Base-by-base conservation (phyloP, 1,140 invertebrate species). In the Drosophila eugracilis region DNA sequence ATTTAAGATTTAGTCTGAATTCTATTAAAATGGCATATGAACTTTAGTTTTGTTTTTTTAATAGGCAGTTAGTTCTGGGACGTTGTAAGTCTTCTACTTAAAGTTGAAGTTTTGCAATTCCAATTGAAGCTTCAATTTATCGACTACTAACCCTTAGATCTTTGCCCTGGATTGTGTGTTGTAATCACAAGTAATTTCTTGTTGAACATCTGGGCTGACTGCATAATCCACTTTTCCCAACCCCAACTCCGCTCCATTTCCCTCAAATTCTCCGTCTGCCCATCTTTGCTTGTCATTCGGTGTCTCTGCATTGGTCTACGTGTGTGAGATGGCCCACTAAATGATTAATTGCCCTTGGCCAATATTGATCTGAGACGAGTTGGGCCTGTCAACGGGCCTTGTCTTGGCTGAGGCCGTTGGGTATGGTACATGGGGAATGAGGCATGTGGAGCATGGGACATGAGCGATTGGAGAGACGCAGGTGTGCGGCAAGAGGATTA, bases 161-260 rank as follows among this genome's bases (percentile, higher is more conserved):
- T 15, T 1, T 24, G 57, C 3, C 21, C 28, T 24, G 41, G 4
- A 62, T 57, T 62, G 57, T 65, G 41, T 3, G 9, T 47, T 47
- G 62, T 69, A 66, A 67, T 44, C 65, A 52, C 45, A 44, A 53
- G 65, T 69, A 67, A 67, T 67, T 69, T 50, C 49, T 57, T 70
- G 50, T 70, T 44, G 42, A 34, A 71, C 67, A 72, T 71, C 39
- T 65, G 70, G 63, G 65, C 55, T 52, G 73, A 72, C 78, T 78
- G 79, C 69, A 83, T 83, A 83, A 80, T 73, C 73, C 52, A 77
- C 50, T 73, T 39, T 57, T 34, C 2, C 26, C 21, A 9, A 22
- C 15, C 44, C 41, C 26, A 10, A 10, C 59, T 50, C 44, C 44
- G 0, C 4, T 34, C 9, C 12, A 10, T n/a, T 26, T 24, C n/a